Conservation (phyloP, 2,797 vertebrate genomes). For the Merluccius polli region DNA sequence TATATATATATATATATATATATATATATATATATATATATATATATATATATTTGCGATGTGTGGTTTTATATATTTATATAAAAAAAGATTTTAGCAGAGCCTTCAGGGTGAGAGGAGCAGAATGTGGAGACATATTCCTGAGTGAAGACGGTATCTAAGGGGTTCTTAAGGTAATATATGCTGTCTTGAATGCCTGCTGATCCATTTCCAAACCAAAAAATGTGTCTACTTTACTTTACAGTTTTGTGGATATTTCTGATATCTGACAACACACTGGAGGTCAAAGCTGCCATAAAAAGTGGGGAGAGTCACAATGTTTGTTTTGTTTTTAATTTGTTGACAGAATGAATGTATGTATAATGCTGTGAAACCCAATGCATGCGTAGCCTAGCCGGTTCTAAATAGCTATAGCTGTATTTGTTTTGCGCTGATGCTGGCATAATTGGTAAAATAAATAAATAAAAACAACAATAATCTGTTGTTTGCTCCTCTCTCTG, state of each 20-base stretch:
- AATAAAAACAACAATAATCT: neutral
- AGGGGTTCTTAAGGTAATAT: neutral
- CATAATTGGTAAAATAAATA: too few species aligned
- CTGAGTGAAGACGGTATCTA: neutral
- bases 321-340: neutral
- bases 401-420: too few species aligned
- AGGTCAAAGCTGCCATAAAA: neutral
- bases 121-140: too few species aligned
- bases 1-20: too few species aligned
- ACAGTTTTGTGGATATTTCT: neutral
- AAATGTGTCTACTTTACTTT: neutral
- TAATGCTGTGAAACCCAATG: neutral
- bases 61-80: too few species aligned
- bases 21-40: neutral
- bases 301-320: neutral
- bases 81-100: too few species aligned
- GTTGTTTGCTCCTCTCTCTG: neutral
- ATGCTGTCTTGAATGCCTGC: neutral
- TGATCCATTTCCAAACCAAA: neutral
- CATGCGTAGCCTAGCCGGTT: neutral
- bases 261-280: neutral
- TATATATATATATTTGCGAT: neutral
- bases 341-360: neutral
- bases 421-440: too few species aligned
- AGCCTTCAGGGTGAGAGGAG: neutral